These are phyloP conservation scores for Platyura marginata DNA, from an alignment of 1,140 invertebrate species.

Conservation along the genomic window DNA sequence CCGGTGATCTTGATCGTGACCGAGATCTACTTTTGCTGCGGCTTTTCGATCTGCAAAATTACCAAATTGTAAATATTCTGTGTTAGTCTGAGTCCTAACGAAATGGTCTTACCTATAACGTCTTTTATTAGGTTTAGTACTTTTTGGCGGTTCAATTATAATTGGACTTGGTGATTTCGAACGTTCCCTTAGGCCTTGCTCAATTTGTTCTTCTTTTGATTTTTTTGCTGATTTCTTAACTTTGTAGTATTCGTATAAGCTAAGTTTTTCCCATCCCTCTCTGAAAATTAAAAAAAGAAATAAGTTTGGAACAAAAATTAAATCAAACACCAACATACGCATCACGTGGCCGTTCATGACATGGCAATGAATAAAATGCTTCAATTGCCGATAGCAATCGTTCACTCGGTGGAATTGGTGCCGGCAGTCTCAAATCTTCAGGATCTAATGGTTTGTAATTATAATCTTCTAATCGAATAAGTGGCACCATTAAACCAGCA, in stretches of 20 bases:
- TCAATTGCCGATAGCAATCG: constrained; percentile 80
- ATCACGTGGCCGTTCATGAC: constrained; percentile 84
- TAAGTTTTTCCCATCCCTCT: constrained; percentile 95
- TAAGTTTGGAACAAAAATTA: constrained; percentile 1
- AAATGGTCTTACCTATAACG: constrained; percentile 14
- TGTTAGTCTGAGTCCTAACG: background rate
- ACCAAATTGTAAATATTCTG: background rate
- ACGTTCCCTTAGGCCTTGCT: constrained; percentile 42
- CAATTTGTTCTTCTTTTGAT: constrained; percentile 71
- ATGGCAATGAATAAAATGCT: constrained; percentile 84
- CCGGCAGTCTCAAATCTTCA: constrained; percentile 72
- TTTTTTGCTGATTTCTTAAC: constrained; percentile 82
- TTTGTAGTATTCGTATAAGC: constrained; percentile 93
- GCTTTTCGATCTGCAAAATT: constrained; percentile 33
- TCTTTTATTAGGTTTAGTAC: constrained; percentile 22
- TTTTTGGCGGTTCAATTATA: constrained; percentile 48
- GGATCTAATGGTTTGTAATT: constrained; percentile 82
- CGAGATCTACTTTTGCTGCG: constrained; percentile 31
- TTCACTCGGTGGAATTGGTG: constrained; percentile 84
- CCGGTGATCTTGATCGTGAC: constrained; percentile 36
- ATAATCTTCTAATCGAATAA: constrained; percentile 78
- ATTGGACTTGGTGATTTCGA: constrained; percentile 60
- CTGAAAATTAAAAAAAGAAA: constrained; percentile 33
- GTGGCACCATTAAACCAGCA: constrained; percentile 79
- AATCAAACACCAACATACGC: constrained; percentile 35